phyloP scores from a whole-genome alignment of 2,888 invertebrate genomes.

The Xestobium rufovillosum region DNA sequence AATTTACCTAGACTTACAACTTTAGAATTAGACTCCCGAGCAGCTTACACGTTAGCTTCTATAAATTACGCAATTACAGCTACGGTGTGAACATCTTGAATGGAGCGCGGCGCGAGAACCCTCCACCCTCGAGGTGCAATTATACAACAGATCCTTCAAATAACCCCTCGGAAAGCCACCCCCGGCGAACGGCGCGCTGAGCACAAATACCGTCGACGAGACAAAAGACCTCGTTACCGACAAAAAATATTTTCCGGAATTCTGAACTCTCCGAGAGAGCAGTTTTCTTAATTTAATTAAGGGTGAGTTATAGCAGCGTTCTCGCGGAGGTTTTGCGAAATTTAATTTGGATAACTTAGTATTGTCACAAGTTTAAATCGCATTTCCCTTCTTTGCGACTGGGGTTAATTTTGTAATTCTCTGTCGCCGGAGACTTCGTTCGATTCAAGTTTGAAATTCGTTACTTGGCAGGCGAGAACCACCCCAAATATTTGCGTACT shows the following conservation, averaged over 20 bases:
- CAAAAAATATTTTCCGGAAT: constrained; percentile 35
- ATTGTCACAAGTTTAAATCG: constrained; percentile 39
- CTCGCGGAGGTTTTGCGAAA: constrained; percentile 34
- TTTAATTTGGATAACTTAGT: constrained; percentile 41
- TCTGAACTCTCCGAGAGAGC: constrained; percentile 16
- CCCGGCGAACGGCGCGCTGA: too few species aligned
- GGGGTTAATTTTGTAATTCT: constrained; percentile 32
- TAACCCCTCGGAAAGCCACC: constrained; percentile 35
- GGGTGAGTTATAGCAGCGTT: constrained; percentile 29
- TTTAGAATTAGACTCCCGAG: constrained; percentile 30
- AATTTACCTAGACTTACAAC: constrained; percentile 28
- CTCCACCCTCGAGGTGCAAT: constrained; percentile 40
- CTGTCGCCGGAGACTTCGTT: constrained; percentile 32
- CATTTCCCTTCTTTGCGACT: constrained; percentile 28
- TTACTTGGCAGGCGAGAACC: too few species aligned
- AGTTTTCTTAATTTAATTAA: constrained; percentile 34
- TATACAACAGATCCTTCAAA: constrained; percentile 35
- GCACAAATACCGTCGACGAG: constrained; percentile 33
- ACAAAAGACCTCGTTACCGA: constrained; percentile 39
- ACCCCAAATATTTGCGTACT: too few species aligned
- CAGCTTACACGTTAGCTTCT: constrained; percentile 31
- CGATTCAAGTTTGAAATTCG: constrained; percentile 27
- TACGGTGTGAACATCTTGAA: constrained; percentile 35
- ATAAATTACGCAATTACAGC: constrained; percentile 41
- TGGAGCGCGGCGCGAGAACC: constrained; percentile 28